Evolutionary conservation across 2,113 vertebrate genomes (phyloP).

Genomic region (Aptenodytes patagonicus): DNA sequence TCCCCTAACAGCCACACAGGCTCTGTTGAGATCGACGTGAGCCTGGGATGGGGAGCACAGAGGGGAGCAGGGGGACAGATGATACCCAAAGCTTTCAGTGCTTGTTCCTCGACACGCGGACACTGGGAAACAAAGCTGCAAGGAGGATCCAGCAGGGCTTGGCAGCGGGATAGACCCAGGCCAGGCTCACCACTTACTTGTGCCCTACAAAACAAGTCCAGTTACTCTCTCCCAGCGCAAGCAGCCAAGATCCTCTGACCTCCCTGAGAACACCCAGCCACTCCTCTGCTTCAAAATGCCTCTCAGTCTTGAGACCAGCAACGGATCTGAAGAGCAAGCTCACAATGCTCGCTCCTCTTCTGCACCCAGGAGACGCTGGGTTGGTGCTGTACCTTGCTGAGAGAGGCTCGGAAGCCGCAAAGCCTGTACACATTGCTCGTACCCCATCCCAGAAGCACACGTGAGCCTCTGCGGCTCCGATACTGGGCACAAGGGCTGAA

Average conservation of each 20-base stretch:
- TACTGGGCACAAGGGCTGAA: fast-evolving
- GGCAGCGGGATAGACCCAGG: not conserved
- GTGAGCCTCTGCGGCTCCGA: fast-evolving
- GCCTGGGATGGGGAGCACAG: not conserved
- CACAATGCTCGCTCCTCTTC: not conserved
- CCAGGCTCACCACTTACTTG: not conserved
- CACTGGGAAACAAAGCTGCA: not conserved
- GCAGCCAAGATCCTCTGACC: not conserved
- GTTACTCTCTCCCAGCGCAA: not conserved
- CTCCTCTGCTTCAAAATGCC: not conserved
- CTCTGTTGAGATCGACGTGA: not conserved
- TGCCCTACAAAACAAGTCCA: not conserved
- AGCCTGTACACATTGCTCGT: not conserved
- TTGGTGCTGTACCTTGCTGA: not conserved
- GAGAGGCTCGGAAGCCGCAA: not conserved
- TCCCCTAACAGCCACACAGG: not conserved
- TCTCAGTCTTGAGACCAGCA: not conserved
- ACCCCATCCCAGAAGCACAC: not conserved
- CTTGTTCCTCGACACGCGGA: not conserved
- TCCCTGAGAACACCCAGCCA: not conserved
- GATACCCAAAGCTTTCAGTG: not conserved
- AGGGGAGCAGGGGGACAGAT: not conserved
- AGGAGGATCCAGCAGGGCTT: not conserved
- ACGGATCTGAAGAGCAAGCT: not conserved
- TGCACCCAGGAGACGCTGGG: not conserved